phyloP scores from a whole-genome alignment of 2,888 invertebrate genomes.

The Lepidochrysops patricia region DNA sequence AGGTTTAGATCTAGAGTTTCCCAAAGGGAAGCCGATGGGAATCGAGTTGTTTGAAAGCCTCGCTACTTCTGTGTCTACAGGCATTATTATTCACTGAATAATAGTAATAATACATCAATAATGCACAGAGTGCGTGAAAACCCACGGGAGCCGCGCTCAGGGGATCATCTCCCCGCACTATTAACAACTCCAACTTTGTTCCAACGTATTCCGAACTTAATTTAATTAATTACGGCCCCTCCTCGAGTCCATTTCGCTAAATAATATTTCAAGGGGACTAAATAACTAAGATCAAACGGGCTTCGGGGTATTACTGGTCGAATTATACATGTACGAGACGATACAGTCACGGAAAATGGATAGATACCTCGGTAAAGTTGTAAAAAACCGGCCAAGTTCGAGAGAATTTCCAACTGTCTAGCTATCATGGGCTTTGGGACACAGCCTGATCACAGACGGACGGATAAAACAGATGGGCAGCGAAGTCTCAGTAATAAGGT shows the following conservation, averaged over 20 bases:
- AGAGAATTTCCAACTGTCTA: no score
- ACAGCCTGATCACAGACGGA: no score
- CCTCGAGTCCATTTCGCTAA: slow-evolving; percentile 56
- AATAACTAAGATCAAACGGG: slow-evolving; percentile 51
- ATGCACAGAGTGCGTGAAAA: slow-evolving; percentile 35
- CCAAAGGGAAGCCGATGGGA: no score
- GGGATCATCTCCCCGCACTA: slow-evolving; percentile 62
- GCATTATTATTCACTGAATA: not conserved
- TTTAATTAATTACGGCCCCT: slow-evolving; percentile 67
- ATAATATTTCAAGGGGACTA: slow-evolving; percentile 59
- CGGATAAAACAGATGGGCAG: no score
- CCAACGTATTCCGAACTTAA: slow-evolving; percentile 67
- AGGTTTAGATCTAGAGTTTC: no score
- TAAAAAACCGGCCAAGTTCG: no score
- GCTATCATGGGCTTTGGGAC: no score
- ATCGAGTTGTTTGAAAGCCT: no score
- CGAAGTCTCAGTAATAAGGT: no score
- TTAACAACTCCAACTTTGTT: slow-evolving; percentile 65
- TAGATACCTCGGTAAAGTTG: no score
- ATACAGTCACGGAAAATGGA: not conserved
- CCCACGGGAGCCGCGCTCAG: slow-evolving; percentile 44
- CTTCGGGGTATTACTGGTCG: slow-evolving; percentile 34
- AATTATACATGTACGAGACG: slow-evolving; percentile 27
- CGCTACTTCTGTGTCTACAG: no score
- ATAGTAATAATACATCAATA: not conserved